Conservation (phyloP, 1,140 invertebrate genomes). For the Ostrea denselamellosa region DNA sequence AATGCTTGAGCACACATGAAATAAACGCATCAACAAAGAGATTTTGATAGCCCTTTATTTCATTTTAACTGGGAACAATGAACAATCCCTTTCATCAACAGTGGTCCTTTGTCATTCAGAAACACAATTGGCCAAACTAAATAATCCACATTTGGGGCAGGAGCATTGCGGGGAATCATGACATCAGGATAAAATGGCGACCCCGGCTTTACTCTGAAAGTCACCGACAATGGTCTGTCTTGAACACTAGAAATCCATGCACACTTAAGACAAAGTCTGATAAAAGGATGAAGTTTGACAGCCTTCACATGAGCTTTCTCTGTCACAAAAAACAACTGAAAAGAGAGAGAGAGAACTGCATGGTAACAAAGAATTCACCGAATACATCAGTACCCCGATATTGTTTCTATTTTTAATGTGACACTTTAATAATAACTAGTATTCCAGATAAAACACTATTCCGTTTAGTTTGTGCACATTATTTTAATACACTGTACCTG, state of each 20-base stretch:
- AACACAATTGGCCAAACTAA: constrained; percentile 39
- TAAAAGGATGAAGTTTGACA: not conserved
- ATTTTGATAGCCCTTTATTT: not conserved
- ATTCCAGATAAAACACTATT: too few species aligned
- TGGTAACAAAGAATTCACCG: too few species aligned
- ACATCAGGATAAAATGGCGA: constrained; percentile 2
- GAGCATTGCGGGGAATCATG: constrained; percentile 6
- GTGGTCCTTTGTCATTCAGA: constrained; percentile 13
- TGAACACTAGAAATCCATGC: constrained; percentile 24
- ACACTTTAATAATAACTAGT: too few species aligned
- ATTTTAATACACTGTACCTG: not conserved
- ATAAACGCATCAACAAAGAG: not conserved
- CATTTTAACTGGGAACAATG: not conserved
- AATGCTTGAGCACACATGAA: not conserved
- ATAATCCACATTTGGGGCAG: constrained; percentile 35
- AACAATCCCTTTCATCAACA: not conserved
- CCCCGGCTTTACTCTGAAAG: constrained; percentile 5
- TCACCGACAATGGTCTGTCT: not conserved
- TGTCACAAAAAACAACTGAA: constrained; percentile 33
- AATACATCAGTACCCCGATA: too few species aligned
- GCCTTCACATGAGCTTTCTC: constrained; percentile 6
- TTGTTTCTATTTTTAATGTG: too few species aligned
- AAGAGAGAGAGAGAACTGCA: not conserved
- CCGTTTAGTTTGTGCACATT: too few species aligned
- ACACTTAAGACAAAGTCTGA: constrained; percentile 1